These are phyloP conservation scores for Adrianichthys oophorus DNA, from an alignment of 2,797 vertebrate species.

Conservation along the genomic window DNA sequence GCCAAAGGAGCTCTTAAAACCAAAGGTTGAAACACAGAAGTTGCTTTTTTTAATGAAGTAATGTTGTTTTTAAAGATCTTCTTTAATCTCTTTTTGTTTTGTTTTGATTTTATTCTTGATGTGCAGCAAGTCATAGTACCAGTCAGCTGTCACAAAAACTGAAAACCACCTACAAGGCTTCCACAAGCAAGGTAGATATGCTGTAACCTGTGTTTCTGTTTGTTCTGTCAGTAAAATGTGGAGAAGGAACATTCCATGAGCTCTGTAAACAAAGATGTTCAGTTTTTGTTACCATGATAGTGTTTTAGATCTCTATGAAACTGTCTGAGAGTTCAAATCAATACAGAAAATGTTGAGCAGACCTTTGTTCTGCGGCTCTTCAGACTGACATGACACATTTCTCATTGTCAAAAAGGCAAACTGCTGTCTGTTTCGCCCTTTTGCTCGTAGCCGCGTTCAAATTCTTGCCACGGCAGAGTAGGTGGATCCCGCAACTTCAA, in stretches of 20 bases:
- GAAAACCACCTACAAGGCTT: slow-evolving; percentile 99
- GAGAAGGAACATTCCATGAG: no score
- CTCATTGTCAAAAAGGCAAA: slow-evolving; percentile 53
- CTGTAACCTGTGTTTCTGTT: fast-evolving
- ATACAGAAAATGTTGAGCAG: no score
- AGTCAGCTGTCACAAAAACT: slow-evolving; percentile 98
- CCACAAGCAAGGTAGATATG: slow-evolving; percentile 93
- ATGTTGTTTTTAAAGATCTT: not conserved
- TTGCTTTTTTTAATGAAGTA: not conserved
- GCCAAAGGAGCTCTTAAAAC: slow-evolving; percentile 96
- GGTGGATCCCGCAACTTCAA: slow-evolving; percentile 82
- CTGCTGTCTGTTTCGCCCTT: slow-evolving; percentile 54
- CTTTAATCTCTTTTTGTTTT: not conserved
- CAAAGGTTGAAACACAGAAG: slow-evolving; percentile 81
- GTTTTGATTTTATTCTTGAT: not conserved
- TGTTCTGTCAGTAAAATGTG: fast-evolving
- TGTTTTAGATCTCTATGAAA: no score
- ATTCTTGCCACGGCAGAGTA: slow-evolving; percentile 81
- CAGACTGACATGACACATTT: slow-evolving; percentile 3
- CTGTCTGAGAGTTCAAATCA: no score
- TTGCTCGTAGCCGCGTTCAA: slow-evolving; percentile 72
- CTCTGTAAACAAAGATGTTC: no score
- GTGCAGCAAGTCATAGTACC: slow-evolving; percentile 94
- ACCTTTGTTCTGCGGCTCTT: not conserved
- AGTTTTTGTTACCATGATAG: no score